These are phyloP conservation scores for Rhyacophila evoluta DNA, from an alignment of 2,888 invertebrate species.

Conservation along the genomic window DNA sequence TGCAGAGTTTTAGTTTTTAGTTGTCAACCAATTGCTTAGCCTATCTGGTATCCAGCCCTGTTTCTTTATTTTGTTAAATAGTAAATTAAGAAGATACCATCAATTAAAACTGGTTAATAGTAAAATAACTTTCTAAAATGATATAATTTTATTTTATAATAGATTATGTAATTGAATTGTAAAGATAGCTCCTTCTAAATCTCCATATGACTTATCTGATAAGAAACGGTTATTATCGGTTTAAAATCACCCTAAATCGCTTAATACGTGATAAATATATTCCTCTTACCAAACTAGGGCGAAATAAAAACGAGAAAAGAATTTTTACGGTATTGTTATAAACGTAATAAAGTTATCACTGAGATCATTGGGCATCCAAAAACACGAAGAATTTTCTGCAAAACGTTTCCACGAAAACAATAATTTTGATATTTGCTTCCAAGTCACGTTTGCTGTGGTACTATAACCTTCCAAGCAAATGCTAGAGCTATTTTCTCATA, in stretches of 20 bases:
- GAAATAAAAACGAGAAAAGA: slow-evolving; percentile 19
- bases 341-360: slow-evolving; percentile 30
- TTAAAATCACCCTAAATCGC: slow-evolving; percentile 14
- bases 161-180: too few relatives aligned
- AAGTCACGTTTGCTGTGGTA: slow-evolving; percentile 39
- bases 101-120: too few relatives aligned
- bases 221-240: not conserved
- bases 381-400: slow-evolving; percentile 19
- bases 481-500: slow-evolving; percentile 37
- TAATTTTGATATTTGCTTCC: slow-evolving; percentile 47
- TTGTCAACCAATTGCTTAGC: too few relatives aligned
- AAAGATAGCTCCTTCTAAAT: too few relatives aligned
- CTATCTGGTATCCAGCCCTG: too few relatives aligned
- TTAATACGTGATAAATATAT: slow-evolving; percentile 5
- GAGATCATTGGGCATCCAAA: slow-evolving; percentile 25
- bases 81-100: too few relatives aligned
- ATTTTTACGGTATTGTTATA: slow-evolving; percentile 22
- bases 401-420: slow-evolving; percentile 37
- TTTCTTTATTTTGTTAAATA: too few relatives aligned
- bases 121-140: too few relatives aligned
- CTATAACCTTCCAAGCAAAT: slow-evolving; percentile 43
- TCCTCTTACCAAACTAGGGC: not conserved
- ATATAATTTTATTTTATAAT: too few relatives aligned
- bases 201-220: not conserved
- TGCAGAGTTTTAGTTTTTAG: too few relatives aligned